These are phyloP conservation scores for Ctenoplectra terminalis DNA, from an alignment of 1,140 invertebrate genomes.

Conservation along the genomic window DNA sequence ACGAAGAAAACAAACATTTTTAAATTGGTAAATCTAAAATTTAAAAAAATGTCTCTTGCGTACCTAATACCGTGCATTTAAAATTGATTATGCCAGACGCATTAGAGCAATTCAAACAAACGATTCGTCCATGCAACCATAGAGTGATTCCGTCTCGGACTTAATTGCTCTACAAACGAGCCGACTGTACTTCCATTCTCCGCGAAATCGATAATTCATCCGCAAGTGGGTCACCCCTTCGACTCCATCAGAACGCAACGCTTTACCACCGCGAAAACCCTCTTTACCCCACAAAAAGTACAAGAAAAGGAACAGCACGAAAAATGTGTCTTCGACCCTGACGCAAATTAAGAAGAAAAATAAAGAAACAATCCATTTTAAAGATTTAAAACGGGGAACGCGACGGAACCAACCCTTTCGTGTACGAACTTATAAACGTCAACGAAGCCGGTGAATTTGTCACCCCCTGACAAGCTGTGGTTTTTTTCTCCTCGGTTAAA, in stretches of 20 bases:
- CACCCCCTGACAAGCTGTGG: slow-evolving; percentile 77
- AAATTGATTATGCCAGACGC: slow-evolving; percentile 28
- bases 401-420: slow-evolving; percentile 47
- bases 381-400: too few species aligned
- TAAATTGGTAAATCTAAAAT: too few species aligned
- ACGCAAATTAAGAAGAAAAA: slow-evolving; percentile 60
- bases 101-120: slow-evolving; percentile 33
- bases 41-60: too few species aligned
- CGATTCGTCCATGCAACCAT: slow-evolving; percentile 9
- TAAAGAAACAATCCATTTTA: slow-evolving; percentile 50
- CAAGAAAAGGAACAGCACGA: not conserved
- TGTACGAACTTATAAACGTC: slow-evolving; percentile 76
- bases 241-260: slow-evolving; percentile 2
- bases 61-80: not conserved
- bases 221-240: slow-evolving; percentile 19
- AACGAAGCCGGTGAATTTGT: slow-evolving; percentile 76
- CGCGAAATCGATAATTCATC: slow-evolving; percentile 46
- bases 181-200: slow-evolving; percentile 46
- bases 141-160: slow-evolving; percentile 36
- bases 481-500: slow-evolving; percentile 70
- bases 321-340: not conserved
- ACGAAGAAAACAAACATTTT: too few species aligned
- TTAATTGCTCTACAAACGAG: slow-evolving; percentile 54
- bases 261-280: not conserved
- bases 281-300: too few species aligned